Percentiles rank a stretch among this genome's conserved stretches.
These are phyloP conservation scores for Psettodes erumei DNA, from an alignment of 2,113 vertebrate species.

Conservation along the genomic window DNA sequence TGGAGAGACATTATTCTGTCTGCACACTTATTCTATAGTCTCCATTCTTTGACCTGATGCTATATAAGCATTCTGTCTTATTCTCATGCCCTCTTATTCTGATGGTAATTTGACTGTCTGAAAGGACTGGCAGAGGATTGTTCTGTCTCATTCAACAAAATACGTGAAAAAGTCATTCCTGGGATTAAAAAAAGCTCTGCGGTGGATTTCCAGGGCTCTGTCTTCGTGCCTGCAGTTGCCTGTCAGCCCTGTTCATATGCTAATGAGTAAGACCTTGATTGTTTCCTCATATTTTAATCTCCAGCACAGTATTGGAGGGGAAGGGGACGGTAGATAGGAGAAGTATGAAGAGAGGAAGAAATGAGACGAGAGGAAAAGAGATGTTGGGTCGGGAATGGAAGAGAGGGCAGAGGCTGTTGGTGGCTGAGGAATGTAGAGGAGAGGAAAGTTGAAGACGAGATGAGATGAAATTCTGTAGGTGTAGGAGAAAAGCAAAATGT, in stretches of 20 bases:
- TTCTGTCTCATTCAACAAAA: conserved; percentile 82
- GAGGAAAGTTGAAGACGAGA: conserved; percentile 25
- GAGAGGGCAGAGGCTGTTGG: conserved; percentile 37
- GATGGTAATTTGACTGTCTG: conserved; percentile 83
- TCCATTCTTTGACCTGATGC: conserved; percentile 75
- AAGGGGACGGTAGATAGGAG: conserved; percentile 27
- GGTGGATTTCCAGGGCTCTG: conserved; percentile 77
- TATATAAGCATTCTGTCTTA: conserved; percentile 75
- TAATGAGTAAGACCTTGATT: conserved; percentile 82
- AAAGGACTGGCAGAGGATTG: conserved; percentile 74
- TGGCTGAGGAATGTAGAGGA: conserved; percentile 28
- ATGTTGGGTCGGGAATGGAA: conserved; percentile 45
- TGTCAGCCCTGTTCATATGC: conserved; percentile 80
- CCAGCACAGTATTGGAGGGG: conserved; percentile 55
- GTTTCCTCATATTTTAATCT: conserved; percentile 86
- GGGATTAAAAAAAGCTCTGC: conserved; percentile 75
- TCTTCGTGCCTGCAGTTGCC: conserved; percentile 68
- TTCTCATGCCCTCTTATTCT: conserved; percentile 77
- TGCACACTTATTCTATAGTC: conserved; percentile 77
- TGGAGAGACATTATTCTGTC: conserved; percentile 74
- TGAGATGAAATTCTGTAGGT: conserved; percentile 23
- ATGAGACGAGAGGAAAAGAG: conserved; percentile 54
- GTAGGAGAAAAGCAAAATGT: conserved; percentile 50
- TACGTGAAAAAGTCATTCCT: conserved; percentile 83
- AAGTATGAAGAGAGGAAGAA: conserved; percentile 38